Base-by-base conservation (phyloP, 2,888 invertebrate genomes). In the Tenthredo mesomela region DNA sequence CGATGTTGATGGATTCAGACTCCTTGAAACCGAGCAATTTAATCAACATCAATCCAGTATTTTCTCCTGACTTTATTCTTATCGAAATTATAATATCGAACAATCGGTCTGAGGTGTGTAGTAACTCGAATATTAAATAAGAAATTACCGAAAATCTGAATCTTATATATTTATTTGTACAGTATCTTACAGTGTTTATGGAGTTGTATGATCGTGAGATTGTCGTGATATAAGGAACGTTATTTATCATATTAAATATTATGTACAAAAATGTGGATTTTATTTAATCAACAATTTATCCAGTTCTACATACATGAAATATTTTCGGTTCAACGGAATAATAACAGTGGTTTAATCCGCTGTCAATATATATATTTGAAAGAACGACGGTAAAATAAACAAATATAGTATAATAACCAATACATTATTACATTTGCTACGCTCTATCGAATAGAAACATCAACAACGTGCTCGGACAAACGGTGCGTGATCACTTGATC, bases 151-250 rank as follows among this genome's bases (percentile, higher is more conserved):
- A n/a, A 54, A 2, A 54, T 54, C 54, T 54, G 1, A 54, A 18
- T 54, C 54, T 54, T n/a, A n/a, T n/a, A n/a, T 54, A 54, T 54
- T 54, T n/a, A n/a, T 54, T 54, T 54, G n/a, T 54, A 54, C 54
- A 54, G 54, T 7, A 54, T 54, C n/a, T 54, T 54, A n/a, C 18
- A 54, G 7, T 54, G 7, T 54, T 54, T 6, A n/a, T 54, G 54
- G 6, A 54, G n/a, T 54, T n/a, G 54, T 54, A n/a, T 54, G 7
- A 54, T 54, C n/a, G 54, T 50, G 50, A 50, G 50, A 50, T 50
- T 50, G 50, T 50, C 50, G 18, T n/a, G 54, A 54, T n/a, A n/a
- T 54, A 54, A 6, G 2, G 7, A 54, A 54, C 54, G 54, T 54
- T 54, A 54, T 54, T 54, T 54, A 54, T 54, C n/a, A n/a, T 54